Evolutionary conservation across 2,888 invertebrate species (phyloP).

Genomic region (Chironomus tentans): DNA sequence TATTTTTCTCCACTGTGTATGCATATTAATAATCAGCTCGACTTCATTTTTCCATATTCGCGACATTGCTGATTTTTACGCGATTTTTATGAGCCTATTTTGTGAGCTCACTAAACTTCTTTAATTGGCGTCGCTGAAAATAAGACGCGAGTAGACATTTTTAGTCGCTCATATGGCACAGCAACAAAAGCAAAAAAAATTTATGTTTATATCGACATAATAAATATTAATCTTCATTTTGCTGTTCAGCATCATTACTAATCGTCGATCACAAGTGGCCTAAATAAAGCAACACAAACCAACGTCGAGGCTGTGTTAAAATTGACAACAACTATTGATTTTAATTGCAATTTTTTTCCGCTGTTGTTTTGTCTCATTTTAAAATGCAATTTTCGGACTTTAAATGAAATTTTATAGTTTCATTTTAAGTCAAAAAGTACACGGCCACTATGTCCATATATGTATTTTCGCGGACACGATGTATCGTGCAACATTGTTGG

Average conservation of each 20-base stretch:
- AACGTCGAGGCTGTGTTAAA: too few species aligned
- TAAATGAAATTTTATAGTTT: background rate
- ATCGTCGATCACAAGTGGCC: background rate
- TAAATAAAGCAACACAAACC: too few species aligned
- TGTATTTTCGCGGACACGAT: background rate
- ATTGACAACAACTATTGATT: background rate
- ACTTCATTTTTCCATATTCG: background rate
- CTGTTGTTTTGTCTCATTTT: too few species aligned
- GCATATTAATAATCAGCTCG: background rate
- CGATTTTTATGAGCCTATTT: constrained; percentile 5
- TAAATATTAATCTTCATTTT: background rate
- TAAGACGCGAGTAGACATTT: background rate
- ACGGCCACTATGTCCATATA: background rate
- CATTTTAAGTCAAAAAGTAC: background rate
- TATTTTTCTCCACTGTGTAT: background rate
- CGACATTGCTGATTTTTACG: constrained; percentile 2
- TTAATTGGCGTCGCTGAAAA: constrained; percentile 1
- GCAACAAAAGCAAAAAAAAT: too few species aligned
- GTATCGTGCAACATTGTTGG: background rate
- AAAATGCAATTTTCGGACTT: background rate
- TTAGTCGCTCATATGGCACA: too few species aligned
- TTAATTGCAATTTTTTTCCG: background rate
- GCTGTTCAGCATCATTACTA: background rate
- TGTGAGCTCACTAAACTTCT: background rate
- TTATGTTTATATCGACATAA: background rate